Base-by-base conservation (phyloP, 2,113 vertebrate species). In the Coreoperca whiteheadi region DNA sequence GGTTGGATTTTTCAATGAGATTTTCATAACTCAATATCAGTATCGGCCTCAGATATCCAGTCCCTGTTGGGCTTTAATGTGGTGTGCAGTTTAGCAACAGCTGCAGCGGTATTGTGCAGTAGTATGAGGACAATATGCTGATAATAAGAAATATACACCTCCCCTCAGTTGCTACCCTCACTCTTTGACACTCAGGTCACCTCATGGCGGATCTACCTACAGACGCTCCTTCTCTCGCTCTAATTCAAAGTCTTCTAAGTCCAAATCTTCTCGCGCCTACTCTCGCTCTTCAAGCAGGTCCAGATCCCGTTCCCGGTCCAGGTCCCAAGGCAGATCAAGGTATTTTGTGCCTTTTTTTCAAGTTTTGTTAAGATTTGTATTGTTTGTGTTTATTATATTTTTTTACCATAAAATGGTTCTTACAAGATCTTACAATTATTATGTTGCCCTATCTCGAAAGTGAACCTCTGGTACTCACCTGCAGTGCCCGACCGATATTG, bases 251-350 rank as follows among this genome's bases (percentile, higher is more conserved):
- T 86, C 88, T 0, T 87, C 80, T 0, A 87, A 82, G 82, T 72
- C 81, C 74, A 91, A 90, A 16, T 81, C 87, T 6, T 85, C 88
- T 56, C 87, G 96, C 81, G 96, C 96, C 14, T 97, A 97, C 96
- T 97, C 73, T 94, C 96, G 66, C 79, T 98, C 85, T 91, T 97
- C 92, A 39, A 98, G 97, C n/a, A 97, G 97, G 9, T 99, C 98
- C 7, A 97, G 97, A 12, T 99, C 98, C 20, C 94, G 97, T 73
- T 97, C 97, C 30, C 95, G 97, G 73, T 99, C 97, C 64, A 95
- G 97, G 5, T 96, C 97, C 28, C 95, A 96, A 14, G 96, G 96
- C 68, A 97, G 97, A 8, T 98, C 98, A 0, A 95, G 97, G 71
- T 98, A 87, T 64, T 75, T 39, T 53, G 30, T 80, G 23, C 18